Base-by-base conservation (phyloP, 1,140 invertebrate species). In the Campoletis sonorensis region DNA sequence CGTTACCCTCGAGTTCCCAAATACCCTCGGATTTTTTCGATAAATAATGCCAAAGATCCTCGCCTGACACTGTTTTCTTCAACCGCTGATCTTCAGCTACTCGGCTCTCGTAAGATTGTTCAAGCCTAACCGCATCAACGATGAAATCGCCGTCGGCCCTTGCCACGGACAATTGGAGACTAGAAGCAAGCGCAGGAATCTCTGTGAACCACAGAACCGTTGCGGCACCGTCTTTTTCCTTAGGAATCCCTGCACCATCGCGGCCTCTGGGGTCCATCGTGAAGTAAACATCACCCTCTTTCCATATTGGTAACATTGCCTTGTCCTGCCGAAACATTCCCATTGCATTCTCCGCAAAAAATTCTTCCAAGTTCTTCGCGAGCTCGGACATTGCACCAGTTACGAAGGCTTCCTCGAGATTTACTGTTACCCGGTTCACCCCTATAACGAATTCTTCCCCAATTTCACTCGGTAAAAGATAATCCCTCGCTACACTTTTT, bases 381-480 rank as follows among this genome's bases (percentile, higher is more conserved):
- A 90, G 26, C 0, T 91, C 87, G 0, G 68, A 61, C 1, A 85
- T 33, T 54, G 21, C 83, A 0, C 87, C 89, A 1, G 58, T 11
- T 8, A n/a, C 10, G 0, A 13, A 8, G 21, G 87, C 87, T 16
- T 91, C 89, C 21, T 90, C 87, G 7, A 91, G 13, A 0, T 8
- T 58, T 0, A 89, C 21, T 0, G 27, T 82, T 4, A 91, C 85
- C 23, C 81, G 64, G 70, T 89, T 91, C 13, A 90, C 84, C 0
- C 91, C 91, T 4, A 92, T 85, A 8, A 78, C 68, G n/a, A 91
- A 90, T 23, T 90, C 86, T 27, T 91, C 88, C 49, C 84, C 85
- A 37, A 92, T 87, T 67, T 93, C 92, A 70, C 85, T 89, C 0
- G 93, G 89, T 37, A 92, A 79, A 0, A 93, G 89, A 67, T 91